Evolutionary conservation across 2,797 vertebrate genomes (phyloP).

Genomic region (Muscicapa striata): DNA sequence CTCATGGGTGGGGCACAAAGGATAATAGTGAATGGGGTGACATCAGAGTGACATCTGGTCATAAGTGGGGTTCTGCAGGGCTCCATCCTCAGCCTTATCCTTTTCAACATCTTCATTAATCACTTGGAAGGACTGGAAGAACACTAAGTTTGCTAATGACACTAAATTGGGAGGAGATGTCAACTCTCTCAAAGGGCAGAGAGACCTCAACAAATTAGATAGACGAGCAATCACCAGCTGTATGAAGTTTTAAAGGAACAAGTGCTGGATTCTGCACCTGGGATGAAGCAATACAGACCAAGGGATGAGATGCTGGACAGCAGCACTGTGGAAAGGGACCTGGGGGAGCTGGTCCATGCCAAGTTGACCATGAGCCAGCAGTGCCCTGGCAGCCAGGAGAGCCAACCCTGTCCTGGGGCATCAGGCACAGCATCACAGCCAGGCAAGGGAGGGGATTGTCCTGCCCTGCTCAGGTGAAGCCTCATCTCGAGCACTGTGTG

Average conservation of each 20-base stretch:
- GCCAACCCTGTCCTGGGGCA: accelerated
- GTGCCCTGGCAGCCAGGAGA: background rate
- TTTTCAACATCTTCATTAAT: background rate
- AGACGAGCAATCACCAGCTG: background rate
- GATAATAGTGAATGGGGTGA: background rate
- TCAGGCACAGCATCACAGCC: accelerated
- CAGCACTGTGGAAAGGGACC: accelerated
- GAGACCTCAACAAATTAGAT: background rate
- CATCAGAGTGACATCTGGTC: background rate
- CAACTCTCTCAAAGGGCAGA: background rate
- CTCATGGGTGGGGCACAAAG: accelerated
- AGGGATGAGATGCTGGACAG: background rate
- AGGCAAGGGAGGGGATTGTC: background rate
- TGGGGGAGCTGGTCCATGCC: accelerated
- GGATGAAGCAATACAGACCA: background rate
- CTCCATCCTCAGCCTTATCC: background rate
- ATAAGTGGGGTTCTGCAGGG: background rate
- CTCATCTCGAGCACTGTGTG: background rate
- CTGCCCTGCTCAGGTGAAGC: background rate
- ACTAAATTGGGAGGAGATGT: background rate
- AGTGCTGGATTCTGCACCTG: background rate
- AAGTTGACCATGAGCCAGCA: accelerated
- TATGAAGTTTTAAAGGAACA: background rate
- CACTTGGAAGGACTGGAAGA: background rate
- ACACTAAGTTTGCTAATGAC: background rate